Evolutionary conservation across 2,888 invertebrate genomes (phyloP), one percentile per base, ranked within the genome.

Genomic region (Adelognathus sp.): DNA sequence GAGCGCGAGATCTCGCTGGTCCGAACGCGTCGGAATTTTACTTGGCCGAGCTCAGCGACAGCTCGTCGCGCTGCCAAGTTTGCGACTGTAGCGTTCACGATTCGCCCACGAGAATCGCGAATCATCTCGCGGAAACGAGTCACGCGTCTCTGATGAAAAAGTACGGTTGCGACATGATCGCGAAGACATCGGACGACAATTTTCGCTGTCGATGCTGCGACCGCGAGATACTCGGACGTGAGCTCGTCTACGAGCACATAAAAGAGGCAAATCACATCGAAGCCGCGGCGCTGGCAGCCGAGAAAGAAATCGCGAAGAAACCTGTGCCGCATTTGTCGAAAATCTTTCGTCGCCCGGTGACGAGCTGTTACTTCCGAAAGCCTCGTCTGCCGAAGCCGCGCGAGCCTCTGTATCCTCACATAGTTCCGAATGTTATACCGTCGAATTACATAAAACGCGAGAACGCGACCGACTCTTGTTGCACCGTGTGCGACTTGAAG

Each of bases 51-150:
- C n/a, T n/a, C n/a, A n/a, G 0, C 60, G 4, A 14, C 18, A 1
- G 60, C 39, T 11, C n/a, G n/a, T 44, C 50, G 11, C 16, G 52
- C 5, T 74, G 74, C 33, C 27, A 39, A 14, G n/a, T 74, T 6
- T 74, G 74, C 41, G 7, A 60, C 9, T 29, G 14, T 11, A 16
- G 29, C 5, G 52, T 39, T 18, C 11, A 58, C 1, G 50, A 50
- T 9, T 14, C 4, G 9, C 21, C 58, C 9, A n/a, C n/a, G n/a
- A n/a, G n/a, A n/a, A 39, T 52, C 9, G 46, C 36, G 2, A n/a
- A 33, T 4, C 66, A 74, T 14, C 3, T 52, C 3, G 31, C 3
- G 16, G 54, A 31, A 31, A 16, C 6, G 31, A 31, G 54, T 3
- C 54, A 54, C 9, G 16, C 1, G n/a, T n/a, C n/a, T n/a, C n/a